Percentiles rank a stretch among this genome's conserved stretches.
These are phyloP conservation scores for Alethe diademata DNA, from an alignment of 2,113 vertebrate genomes.

Conservation along the genomic window DNA sequence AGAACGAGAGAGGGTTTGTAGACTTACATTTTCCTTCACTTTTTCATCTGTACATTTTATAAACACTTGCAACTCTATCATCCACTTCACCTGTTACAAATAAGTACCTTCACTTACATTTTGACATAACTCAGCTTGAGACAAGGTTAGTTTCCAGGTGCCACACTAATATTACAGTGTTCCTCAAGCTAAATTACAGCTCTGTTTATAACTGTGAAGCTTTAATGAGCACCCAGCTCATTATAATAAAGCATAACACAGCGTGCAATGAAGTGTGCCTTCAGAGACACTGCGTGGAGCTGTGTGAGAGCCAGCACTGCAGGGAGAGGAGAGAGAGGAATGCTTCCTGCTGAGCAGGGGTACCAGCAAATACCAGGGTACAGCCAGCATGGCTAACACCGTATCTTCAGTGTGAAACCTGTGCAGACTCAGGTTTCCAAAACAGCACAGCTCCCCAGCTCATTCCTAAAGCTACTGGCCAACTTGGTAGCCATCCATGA, in stretches of 20 bases:
- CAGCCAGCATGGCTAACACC: fast-evolving
- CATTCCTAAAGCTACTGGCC: not conserved
- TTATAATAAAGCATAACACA: not conserved
- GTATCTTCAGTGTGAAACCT: not conserved
- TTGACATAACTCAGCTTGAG: not conserved
- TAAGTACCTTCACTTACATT: not conserved
- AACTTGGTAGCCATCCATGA: not conserved
- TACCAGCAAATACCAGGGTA: not conserved
- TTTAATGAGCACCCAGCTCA: constrained; percentile 11
- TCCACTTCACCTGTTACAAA: not conserved
- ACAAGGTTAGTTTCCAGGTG: not conserved
- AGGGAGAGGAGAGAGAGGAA: not conserved
- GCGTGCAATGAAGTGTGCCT: not conserved
- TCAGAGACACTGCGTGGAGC: not conserved
- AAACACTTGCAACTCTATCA: not conserved
- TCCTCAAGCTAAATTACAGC: not conserved
- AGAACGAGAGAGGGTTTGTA: not conserved
- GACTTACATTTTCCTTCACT: not conserved
- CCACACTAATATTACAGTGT: not conserved
- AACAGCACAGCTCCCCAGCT: not conserved
- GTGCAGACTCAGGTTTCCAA: not conserved
- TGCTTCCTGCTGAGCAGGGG: not conserved
- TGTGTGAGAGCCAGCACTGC: not conserved
- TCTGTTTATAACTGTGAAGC: not conserved
- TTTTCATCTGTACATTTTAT: not conserved